Conservation (phyloP, 2,888 invertebrate species). For the Neoascia interrupta region DNA sequence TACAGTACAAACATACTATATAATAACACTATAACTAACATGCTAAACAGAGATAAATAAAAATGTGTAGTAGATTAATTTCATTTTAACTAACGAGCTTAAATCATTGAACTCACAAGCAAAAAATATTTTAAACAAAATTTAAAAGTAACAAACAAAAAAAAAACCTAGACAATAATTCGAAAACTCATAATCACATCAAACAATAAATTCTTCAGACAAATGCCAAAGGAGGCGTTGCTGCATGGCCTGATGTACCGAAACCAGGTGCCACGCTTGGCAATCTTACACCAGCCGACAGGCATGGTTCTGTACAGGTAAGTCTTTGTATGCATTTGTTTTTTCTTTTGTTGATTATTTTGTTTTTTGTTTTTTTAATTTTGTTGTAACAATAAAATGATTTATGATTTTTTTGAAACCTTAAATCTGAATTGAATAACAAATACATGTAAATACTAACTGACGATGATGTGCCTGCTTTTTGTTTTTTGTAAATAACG, state of each 20-base stretch:
- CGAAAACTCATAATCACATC: conserved; percentile 55
- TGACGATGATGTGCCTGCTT: not conserved
- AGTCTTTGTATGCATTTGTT: conserved; percentile 76
- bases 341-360: conserved; percentile 35
- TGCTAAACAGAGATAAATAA: conserved; percentile 21
- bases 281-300: conserved; percentile 95
- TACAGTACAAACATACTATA: no score
- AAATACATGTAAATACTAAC: conserved; percentile 43
- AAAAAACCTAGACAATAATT: conserved; percentile 32
- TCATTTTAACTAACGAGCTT: conserved; percentile 33
- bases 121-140: conserved; percentile 25
- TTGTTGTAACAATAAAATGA: conserved; percentile 6
- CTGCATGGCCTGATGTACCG: conserved; percentile 91
- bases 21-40: not conserved
- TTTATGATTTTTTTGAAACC: conserved; percentile 75
- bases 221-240: conserved; percentile 86
- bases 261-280: conserved; percentile 89
- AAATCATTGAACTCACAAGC: conserved; percentile 34
- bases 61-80: not conserved
- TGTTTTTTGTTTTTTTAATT: conserved; percentile 26
- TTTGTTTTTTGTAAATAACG: conserved; percentile 39
- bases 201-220: conserved; percentile 74
- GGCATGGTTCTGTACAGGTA: conserved; percentile 98
- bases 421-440: conserved; percentile 30
- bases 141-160: conserved; percentile 48